A percentile compares a stretch with the other conserved stretches of the same genome.
These are phyloP conservation scores for Drosophila gunungcola DNA, from an alignment of 1,140 invertebrate genomes.

Conservation along the genomic window DNA sequence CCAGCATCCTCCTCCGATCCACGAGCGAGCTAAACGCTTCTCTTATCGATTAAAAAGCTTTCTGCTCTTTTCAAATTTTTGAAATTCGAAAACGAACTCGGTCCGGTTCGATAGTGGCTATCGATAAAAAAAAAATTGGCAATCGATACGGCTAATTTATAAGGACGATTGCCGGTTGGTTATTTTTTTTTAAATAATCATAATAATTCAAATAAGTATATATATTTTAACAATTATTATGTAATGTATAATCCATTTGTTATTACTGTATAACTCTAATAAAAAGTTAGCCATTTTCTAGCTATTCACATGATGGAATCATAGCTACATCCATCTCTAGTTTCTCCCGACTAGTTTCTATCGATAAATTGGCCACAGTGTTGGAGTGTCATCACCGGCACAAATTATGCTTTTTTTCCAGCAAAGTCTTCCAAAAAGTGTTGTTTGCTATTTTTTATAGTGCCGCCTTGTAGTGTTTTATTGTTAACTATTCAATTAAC, in stretches of 20 bases:
- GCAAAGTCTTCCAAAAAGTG: conserved; percentile 35
- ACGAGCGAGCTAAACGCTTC: conserved; percentile 23
- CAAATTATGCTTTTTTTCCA: conserved; percentile 41
- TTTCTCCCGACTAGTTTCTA: neutral
- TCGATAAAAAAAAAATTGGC: conserved; percentile 1
- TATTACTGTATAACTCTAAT: too few relatives aligned
- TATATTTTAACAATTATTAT: too few relatives aligned
- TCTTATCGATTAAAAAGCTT: conserved; percentile 39
- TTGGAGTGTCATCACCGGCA: conserved; percentile 13
- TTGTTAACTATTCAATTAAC: conserved; percentile 21
- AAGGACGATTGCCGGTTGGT: too few relatives aligned
- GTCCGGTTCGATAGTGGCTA: conserved; percentile 3
- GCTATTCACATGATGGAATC: neutral
- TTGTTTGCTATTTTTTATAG: conserved; percentile 18
- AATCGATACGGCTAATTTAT: neutral
- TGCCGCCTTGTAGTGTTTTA: conserved; percentile 15
- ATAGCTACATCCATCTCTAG: conserved; percentile 3
- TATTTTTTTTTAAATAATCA: too few relatives aligned
- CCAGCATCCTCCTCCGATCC: conserved; percentile 54
- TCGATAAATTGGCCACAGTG: conserved; percentile 21
- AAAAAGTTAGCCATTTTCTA: neutral
- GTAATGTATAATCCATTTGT: too few relatives aligned
- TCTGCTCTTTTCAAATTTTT: conserved; percentile 21
- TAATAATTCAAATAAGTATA: too few relatives aligned
- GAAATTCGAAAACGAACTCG: conserved; percentile 9